These are phyloP conservation scores for Microctenopoma steveboyesi DNA, from an alignment of 2,797 vertebrate genomes.

Conservation along the genomic window DNA sequence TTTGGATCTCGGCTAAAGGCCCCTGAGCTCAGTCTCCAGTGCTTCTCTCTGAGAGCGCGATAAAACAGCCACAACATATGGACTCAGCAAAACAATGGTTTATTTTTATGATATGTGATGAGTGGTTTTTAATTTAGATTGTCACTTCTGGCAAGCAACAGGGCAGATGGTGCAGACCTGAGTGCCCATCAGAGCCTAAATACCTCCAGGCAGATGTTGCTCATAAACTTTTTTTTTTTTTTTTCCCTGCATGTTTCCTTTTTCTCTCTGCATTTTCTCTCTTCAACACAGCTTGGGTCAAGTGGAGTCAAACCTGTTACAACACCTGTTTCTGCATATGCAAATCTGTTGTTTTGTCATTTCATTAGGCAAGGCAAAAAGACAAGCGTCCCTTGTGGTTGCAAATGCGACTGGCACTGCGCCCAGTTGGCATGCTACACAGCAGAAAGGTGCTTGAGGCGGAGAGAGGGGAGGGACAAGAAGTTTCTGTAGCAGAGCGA, in stretches of 20 bases:
- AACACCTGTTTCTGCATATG: slow-evolving; percentile 94
- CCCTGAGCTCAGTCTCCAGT: slow-evolving; percentile 43
- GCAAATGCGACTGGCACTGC: slow-evolving; percentile 86
- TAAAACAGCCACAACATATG: slow-evolving; percentile 80
- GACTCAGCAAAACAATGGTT: slow-evolving; percentile 83
- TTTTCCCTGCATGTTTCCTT: slow-evolving; percentile 41
- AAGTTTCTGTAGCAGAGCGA: slow-evolving; percentile 79
- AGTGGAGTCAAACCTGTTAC: slow-evolving; percentile 94
- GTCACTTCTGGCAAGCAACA: slow-evolving; percentile 89
- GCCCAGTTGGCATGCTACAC: slow-evolving; percentile 82
- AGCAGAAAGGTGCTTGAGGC: slow-evolving; percentile 56
- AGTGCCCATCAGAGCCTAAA: slow-evolving; percentile 87
- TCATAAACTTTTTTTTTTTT: slow-evolving; percentile 89
- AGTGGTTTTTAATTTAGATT: slow-evolving; percentile 91
- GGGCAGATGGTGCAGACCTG: slow-evolving; percentile 91
- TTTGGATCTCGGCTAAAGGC: slow-evolving; percentile 65
- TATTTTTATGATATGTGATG: slow-evolving; percentile 87
- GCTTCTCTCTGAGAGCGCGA: slow-evolving; percentile 45
- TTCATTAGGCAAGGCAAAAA: slow-evolving; percentile 88
- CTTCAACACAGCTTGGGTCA: slow-evolving; percentile 86
- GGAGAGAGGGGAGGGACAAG: slow-evolving; percentile 55
- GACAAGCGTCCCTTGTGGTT: slow-evolving; percentile 87
- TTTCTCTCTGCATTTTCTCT: slow-evolving; percentile 36
- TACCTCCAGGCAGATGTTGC: slow-evolving; percentile 92
- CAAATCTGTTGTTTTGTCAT: slow-evolving; percentile 96